Percentiles rank a stretch among this genome's conserved stretches.
These are phyloP conservation scores for Apus apus DNA, from an alignment of 2,113 vertebrate genomes.

Conservation along the genomic window DNA sequence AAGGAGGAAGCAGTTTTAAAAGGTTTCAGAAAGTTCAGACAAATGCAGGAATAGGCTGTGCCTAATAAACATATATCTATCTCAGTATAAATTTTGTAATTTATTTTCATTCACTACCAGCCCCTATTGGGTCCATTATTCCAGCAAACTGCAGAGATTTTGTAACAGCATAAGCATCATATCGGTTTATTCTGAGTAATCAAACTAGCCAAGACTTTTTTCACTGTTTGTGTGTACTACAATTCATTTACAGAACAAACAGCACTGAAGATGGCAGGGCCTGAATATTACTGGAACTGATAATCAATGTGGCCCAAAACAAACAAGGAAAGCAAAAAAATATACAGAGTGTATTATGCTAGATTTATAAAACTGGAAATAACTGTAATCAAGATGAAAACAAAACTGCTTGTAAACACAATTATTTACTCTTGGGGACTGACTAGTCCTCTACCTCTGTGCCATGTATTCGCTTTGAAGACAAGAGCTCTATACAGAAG, in stretches of 20 bases:
- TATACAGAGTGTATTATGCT: not conserved
- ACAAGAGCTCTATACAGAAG: not conserved
- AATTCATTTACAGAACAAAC: slow-evolving; percentile 17
- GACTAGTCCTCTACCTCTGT: not conserved
- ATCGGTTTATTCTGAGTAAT: not conserved
- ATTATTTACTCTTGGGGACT: not conserved
- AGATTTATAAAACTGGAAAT: not conserved
- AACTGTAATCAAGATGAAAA: not conserved
- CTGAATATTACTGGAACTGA: not conserved
- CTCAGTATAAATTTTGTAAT: not conserved
- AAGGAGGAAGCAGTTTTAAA: not conserved
- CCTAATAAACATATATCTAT: not conserved
- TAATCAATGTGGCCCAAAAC: not conserved
- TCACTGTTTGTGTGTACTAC: not conserved
- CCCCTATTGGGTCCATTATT: not conserved
- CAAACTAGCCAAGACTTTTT: not conserved
- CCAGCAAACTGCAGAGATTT: not conserved
- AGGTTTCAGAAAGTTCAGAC: not conserved
- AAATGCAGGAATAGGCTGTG: not conserved
- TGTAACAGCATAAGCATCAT: not conserved
- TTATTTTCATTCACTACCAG: not conserved
- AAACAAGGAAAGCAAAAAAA: not conserved
- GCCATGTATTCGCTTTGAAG: not conserved
- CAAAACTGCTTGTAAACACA: not conserved
- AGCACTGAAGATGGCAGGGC: not conserved